A percentile compares a stretch with the other conserved stretches of the same genome.
Conservation (phyloP, 2,888 invertebrate genomes). For the Steinernema scapterisci region DNA sequence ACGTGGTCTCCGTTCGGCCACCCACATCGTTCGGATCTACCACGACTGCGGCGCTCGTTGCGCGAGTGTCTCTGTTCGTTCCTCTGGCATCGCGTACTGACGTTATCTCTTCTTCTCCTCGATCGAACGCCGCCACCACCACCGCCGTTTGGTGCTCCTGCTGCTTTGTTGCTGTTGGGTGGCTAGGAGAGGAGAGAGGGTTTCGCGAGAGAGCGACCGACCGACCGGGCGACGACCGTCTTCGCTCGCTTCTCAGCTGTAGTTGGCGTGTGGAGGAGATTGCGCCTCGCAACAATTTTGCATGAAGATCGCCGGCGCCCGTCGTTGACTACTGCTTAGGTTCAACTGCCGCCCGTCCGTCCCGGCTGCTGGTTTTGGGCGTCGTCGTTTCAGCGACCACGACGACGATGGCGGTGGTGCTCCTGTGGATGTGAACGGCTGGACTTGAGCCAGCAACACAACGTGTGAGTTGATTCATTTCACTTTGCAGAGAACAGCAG, state of each 20-base stretch:
- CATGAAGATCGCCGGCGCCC: too few species aligned
- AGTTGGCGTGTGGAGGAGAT: background rate
- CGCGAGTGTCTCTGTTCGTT: too few species aligned
- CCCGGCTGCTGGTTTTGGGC: too few species aligned
- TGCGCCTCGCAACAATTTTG: conserved; percentile 9
- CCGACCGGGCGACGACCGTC: background rate
- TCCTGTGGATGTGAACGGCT: too few species aligned
- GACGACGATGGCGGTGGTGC: too few species aligned
- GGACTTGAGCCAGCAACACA: too few species aligned
- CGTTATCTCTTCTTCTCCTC: background rate
- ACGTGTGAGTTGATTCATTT: too few species aligned
- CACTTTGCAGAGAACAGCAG: too few species aligned
- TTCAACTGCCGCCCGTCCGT: background rate
- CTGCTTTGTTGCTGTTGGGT: background rate
- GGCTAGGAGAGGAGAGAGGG: background rate
- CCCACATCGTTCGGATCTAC: background rate
- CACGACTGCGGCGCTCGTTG: background rate
- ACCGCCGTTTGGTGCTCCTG: too few species aligned
- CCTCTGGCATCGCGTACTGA: background rate
- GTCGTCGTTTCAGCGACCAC: too few species aligned
- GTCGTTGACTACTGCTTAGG: too few species aligned
- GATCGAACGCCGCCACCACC: background rate
- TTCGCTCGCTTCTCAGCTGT: background rate
- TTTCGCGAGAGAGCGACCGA: background rate
- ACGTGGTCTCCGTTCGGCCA: background rate